These are phyloP conservation scores for Balaenoptera acutorostrata DNA, from an alignment of 2,113 vertebrate species.

Conservation along the genomic window DNA sequence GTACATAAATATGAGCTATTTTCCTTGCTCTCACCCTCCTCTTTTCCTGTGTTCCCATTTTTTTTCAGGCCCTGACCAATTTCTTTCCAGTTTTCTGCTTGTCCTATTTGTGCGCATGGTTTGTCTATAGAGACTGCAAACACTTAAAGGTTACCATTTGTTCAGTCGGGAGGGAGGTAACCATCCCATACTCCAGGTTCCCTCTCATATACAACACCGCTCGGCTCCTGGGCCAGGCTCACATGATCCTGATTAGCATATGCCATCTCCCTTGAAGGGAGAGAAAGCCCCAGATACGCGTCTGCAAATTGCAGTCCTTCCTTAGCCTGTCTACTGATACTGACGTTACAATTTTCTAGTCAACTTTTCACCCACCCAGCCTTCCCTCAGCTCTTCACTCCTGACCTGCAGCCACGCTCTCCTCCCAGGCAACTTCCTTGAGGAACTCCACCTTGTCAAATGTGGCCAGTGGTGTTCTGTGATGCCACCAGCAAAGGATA, in stretches of 20 bases:
- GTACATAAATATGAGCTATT: not conserved
- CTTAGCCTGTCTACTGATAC: constrained; percentile 52
- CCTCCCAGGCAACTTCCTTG: not conserved
- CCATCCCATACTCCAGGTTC: not conserved
- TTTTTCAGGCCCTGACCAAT: not conserved
- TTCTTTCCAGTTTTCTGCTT: not conserved
- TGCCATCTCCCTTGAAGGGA: not conserved
- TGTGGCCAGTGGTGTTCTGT: no score
- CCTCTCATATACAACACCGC: not conserved
- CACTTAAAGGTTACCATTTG: not conserved
- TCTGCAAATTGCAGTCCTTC: constrained; percentile 17
- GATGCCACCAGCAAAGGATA: not conserved
- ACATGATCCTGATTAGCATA: not conserved
- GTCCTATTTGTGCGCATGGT: not conserved
- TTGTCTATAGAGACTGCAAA: not conserved
- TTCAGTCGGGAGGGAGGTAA: not conserved
- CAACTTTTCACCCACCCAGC: not conserved
- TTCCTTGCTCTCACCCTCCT: not conserved
- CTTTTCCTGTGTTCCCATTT: not conserved
- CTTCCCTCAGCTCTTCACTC: not conserved
- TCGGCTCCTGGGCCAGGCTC: not conserved
- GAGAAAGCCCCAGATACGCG: not conserved
- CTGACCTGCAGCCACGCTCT: not conserved
- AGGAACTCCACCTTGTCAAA: not conserved
- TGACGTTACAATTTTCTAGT: constrained; percentile 58